phyloP scores from a whole-genome alignment of 2,113 vertebrate species.

The Chloropsis cyanopogon region DNA sequence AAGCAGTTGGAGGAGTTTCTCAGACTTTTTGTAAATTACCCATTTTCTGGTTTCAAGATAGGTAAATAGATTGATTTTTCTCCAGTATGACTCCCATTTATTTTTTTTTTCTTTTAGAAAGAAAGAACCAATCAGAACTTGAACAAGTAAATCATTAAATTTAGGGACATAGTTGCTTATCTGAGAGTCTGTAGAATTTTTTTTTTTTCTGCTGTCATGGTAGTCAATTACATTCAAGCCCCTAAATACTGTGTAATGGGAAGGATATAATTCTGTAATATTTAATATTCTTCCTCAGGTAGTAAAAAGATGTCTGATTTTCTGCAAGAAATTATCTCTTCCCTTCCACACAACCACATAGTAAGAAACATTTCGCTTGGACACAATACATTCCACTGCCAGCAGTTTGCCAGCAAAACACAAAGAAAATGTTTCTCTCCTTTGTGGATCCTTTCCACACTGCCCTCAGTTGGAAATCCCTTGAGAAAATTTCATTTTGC shows the following conservation, averaged over 20 bases:
- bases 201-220: neutral
- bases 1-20: slow-evolving; percentile 4
- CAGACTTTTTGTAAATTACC: slow-evolving; percentile 37
- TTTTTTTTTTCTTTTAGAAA: neutral
- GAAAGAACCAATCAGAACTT: neutral
- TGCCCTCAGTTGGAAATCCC: neutral
- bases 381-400: slow-evolving; percentile 1
- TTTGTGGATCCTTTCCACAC: neutral
- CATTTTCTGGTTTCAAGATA: slow-evolving; percentile 59
- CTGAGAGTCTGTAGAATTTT: neutral
- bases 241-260: neutral
- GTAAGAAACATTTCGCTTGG: neutral
- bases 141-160: neutral
- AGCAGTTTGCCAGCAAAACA: neutral
- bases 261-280: neutral
- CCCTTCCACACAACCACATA: neutral
- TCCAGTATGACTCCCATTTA: neutral
- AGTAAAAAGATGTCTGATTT: neutral
- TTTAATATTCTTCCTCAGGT: neutral
- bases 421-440: neutral
- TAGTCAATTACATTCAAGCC: neutral
- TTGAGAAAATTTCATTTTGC: neutral
- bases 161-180: neutral
- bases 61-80: neutral
- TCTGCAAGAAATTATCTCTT: neutral